These are phyloP conservation scores for Elgaria multicarinata DNA, from an alignment of 2,113 vertebrate species.

Conservation along the genomic window DNA sequence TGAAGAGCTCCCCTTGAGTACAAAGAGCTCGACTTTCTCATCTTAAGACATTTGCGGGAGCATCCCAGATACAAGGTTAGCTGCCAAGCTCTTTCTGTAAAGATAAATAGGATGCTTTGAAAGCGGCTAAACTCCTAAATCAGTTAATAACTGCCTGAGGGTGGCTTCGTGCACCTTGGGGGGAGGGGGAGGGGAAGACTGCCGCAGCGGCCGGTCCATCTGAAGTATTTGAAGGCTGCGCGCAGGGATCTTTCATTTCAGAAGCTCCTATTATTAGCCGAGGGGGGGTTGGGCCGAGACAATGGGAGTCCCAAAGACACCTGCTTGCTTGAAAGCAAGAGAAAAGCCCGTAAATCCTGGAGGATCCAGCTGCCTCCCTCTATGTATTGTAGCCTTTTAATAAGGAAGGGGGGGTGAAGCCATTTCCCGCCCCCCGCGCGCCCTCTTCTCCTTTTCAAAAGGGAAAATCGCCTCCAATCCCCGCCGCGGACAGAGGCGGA, in stretches of 20 bases:
- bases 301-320: slow-evolving; percentile 90
- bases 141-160: not conserved
- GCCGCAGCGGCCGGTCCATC: not conserved
- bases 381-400: slow-evolving; percentile 73
- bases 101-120: slow-evolving; percentile 26
- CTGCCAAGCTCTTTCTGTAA: not conserved
- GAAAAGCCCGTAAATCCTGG: slow-evolving; percentile 88
- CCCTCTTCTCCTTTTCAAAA: slow-evolving; percentile 57
- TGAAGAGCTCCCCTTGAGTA: not conserved
- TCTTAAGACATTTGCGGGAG: not conserved
- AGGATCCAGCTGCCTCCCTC: slow-evolving; percentile 87
- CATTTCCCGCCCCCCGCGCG: slow-evolving; percentile 21
- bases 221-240: slow-evolving; percentile 58
- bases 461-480: slow-evolving; percentile 62
- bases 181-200: not conserved
- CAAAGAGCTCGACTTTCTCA: not conserved
- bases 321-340: slow-evolving; percentile 88
- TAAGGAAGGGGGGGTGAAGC: slow-evolving; percentile 66
- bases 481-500: slow-evolving; percentile 42
- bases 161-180: slow-evolving; percentile 11
- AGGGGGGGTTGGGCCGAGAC: slow-evolving; percentile 72
- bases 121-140: not conserved
- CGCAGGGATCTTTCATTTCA: slow-evolving; percentile 80
- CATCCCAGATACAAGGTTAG: slow-evolving; percentile 8
- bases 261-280: slow-evolving; percentile 79